Base-by-base conservation (phyloP, 2,113 vertebrate species). In the Hiodon alosoides region DNA sequence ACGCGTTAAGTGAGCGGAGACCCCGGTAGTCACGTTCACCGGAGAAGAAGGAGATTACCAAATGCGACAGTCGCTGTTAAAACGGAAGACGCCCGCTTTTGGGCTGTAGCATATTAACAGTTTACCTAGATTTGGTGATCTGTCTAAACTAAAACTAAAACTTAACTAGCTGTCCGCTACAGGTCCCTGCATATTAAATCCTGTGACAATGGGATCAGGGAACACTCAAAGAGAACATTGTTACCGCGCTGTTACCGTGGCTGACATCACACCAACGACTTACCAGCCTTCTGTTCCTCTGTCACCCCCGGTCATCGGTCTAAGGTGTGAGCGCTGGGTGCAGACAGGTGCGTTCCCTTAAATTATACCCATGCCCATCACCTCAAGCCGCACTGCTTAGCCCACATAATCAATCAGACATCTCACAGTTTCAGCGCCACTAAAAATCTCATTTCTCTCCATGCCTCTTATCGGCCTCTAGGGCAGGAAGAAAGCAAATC, bases 31-130 rank as follows among this genome's bases (percentile, higher is more conserved):
- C 73, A 74, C 54, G 73, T 62, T 55, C 55, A 13, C 73, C 6
- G 54, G 31, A 31, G 62, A 70, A 57, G 11, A 50, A 65, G 53
- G 47, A 64, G 54, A 65, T 75, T 75, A 75, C 73, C 13, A 75
- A 75, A 65, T 58, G 65, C 58, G 64, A 68, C 64, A 59, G 73
- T 75, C 54, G 55, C 73, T 75, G 73, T 75, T 64, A 65, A 75
- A 75, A 75, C 64, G n/a, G 7, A 75, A 62, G 65, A 67, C 46
- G 31, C 5, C 73, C 6, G 46, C 53, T 31, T 31, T 31, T 31
- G 31, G 1, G 31, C 31, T 31, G 31, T 31, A 31, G 31, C 31
- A 31, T 31, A 31, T 31, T 31, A 31, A 31, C 31, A 31, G 1
- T 31, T 31, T 31, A 31, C 31, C 31, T 31, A 31, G 31, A 31